Percentiles rank a stretch among this genome's conserved stretches.
These are phyloP conservation scores for Ptilodon capucinus DNA, from an alignment of 2,888 invertebrate species.

Conservation along the genomic window DNA sequence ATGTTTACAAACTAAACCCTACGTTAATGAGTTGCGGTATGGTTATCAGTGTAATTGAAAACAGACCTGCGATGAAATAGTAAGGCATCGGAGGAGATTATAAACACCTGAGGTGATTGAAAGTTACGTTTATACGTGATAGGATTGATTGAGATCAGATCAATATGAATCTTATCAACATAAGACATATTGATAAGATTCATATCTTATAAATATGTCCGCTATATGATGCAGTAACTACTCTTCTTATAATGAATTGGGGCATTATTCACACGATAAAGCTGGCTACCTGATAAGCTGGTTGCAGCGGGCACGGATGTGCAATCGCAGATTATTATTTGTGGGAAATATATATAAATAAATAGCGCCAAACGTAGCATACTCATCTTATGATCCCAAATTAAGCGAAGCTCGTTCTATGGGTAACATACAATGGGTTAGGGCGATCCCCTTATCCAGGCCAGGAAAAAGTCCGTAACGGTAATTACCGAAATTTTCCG, in stretches of 20 bases:
- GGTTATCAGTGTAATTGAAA: slow-evolving; percentile 27
- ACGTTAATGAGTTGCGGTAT: slow-evolving; percentile 17
- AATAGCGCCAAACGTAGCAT: no score
- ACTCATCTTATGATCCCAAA: no score
- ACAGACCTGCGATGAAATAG: slow-evolving; percentile 9
- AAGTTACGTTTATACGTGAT: neutral
- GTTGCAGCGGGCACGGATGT: no score
- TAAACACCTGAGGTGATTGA: neutral
- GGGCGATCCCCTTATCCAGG: no score
- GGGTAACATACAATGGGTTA: no score
- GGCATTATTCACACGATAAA: neutral
- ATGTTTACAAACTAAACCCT: slow-evolving; percentile 43
- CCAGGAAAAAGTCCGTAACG: no score
- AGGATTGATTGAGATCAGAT: neutral
- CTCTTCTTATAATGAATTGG: neutral
- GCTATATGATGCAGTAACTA: neutral
- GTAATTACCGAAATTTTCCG: no score
- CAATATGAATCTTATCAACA: neutral
- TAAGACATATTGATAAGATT: neutral
- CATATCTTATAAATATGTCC: neutral
- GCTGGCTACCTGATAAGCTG: no score
- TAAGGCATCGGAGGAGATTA: neutral
- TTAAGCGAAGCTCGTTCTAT: no score
- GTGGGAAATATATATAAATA: no score
- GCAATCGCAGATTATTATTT: no score